Conservation (phyloP, 2,888 invertebrate species). For the Marronus borbonicus region DNA sequence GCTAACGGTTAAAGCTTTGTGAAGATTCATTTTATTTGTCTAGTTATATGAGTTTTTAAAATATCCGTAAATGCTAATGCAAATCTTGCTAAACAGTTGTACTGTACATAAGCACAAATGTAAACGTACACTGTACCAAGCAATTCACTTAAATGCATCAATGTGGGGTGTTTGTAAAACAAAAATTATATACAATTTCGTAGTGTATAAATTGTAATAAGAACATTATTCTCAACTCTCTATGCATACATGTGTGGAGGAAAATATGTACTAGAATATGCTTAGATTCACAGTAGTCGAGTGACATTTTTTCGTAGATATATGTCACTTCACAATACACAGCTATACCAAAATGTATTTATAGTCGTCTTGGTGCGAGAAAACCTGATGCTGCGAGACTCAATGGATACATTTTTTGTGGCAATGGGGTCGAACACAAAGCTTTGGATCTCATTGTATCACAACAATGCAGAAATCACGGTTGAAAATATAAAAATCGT, state of each 20-base stretch:
- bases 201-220: too few species aligned
- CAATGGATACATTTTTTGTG: conserved; percentile 4
- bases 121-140: too few species aligned
- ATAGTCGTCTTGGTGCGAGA: conserved; percentile 13
- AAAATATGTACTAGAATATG: not conserved
- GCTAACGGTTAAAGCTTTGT: too few species aligned
- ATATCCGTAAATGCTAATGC: too few species aligned
- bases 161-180: too few species aligned
- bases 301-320: conserved; percentile 28
- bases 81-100: too few species aligned
- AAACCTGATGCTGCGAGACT: conserved; percentile 34
- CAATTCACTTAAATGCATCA: too few species aligned
- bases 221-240: too few species aligned
- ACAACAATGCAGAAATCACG: conserved; percentile 27
- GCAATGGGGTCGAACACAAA: conserved; percentile 34
- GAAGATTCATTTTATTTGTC: too few species aligned
- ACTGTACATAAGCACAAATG: too few species aligned
- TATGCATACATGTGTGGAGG: not conserved
- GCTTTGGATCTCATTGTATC: conserved; percentile 30
- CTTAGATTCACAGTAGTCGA: not conserved
- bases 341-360: conserved; percentile 27
- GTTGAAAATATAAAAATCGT: conserved; percentile 25
- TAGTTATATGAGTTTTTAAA: too few species aligned
- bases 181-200: too few species aligned
- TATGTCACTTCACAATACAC: conserved; percentile 17